Base-by-base conservation (phyloP, 2,888 invertebrate genomes). In the Acronicta alni region DNA sequence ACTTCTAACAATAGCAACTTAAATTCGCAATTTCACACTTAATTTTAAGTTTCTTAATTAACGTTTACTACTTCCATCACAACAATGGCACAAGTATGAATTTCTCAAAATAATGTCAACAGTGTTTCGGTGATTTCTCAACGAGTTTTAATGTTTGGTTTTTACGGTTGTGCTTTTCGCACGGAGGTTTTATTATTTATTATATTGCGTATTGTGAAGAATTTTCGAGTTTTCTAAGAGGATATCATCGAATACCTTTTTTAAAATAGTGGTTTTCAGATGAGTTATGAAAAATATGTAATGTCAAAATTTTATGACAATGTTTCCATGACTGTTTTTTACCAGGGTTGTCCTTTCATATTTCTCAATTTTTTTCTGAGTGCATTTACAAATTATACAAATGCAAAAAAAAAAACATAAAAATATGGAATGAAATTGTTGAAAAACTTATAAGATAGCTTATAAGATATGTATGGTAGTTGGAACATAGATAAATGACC, bases 21-120 rank as follows among this genome's bases (percentile, higher is more conserved):
- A 52, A 57, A 69, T 52, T 75, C 30, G 42, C 52, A 54, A 54
- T 58, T 69, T 77, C 63, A 61, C 61, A 66, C 53, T 58, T 53
- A 18, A 42, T 54, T 51, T 56, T 47, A 55, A 59, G 54, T 57
- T 47, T 55, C 52, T 48, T 69, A 76, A 75, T 76, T 76, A 69
- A 47, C 23, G n/a, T 66, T 73, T 64, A 64, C 30, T 61, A 41
- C 58, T 23, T 30, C 49, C n/a, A 76, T 68, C 56, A 63, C 58
- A 55, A 54, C 59, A 60, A 67, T 66, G 42, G 55, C 17, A 49
- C 41, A 56, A 45, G 54, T 61, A 60, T 35, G 56, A 55, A 64
- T 69, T 67, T 73, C 74, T 53, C 53, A 76, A 73, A 74, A 47
- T 58, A 65, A 55, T 72, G 77, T 76, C 74, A 73, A 66, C 73